Conservation (phyloP, 2,797 vertebrate species). For the Sphenodon punctatus region DNA sequence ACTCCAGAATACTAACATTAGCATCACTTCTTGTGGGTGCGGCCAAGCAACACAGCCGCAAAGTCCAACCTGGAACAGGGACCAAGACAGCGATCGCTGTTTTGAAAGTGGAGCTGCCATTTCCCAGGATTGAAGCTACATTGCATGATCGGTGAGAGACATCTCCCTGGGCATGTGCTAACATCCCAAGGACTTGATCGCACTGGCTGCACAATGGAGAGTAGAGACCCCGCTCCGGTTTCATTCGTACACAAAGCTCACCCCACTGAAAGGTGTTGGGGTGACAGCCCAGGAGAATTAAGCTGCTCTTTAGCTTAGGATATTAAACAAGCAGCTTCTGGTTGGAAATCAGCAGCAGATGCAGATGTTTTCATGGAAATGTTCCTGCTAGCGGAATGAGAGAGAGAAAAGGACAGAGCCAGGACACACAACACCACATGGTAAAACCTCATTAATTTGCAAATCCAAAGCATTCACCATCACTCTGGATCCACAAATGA, state of each 20-base stretch:
- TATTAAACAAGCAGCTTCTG: neutral
- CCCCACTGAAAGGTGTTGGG: too few relatives aligned
- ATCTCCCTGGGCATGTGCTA: neutral
- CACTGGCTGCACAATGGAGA: too few relatives aligned
- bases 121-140: too few relatives aligned
- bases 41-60: fast-evolving
- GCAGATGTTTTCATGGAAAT: neutral
- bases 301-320: too few relatives aligned
- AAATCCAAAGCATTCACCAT: neutral
- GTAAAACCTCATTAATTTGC: neutral
- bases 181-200: too few relatives aligned
- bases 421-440: neutral
- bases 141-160: neutral
- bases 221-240: too few relatives aligned
- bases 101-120: neutral
- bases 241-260: too few relatives aligned
- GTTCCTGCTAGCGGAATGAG: fast-evolving
- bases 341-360: neutral
- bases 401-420: neutral
- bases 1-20: fast-evolving
- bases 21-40: fast-evolving
- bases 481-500: too few relatives aligned
- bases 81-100: neutral
- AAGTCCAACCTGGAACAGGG: neutral
- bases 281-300: too few relatives aligned